phyloP scores from a whole-genome alignment of 1,140 invertebrate species.

The Bombyx mori region ASM3026992v2 NC_085130.1:3226001-3226500 shows the following conservation, averaged over 20 bases:
- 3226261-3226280: conserved; percentile 44
- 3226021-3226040: conserved; percentile 58
- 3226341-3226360: conserved; percentile 55
- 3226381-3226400: conserved; percentile 59
- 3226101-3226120: conserved; percentile 44
- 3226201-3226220: conserved; percentile 33
- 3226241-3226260: conserved; percentile 43
- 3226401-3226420: conserved; percentile 63
- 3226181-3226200: conserved; percentile 24
- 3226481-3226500: too few species aligned
- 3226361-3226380: conserved; percentile 54
- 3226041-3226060: conserved; percentile 58
- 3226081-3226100: conserved; percentile 54
- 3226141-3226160: conserved; percentile 40
- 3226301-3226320: conserved; percentile 50
- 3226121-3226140: conserved; percentile 37
- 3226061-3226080: conserved; percentile 63
- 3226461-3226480: too few species aligned
- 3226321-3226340: conserved; percentile 48
- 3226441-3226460: too few species aligned
- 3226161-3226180: conserved; percentile 43
- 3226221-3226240: conserved; percentile 45
- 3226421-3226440: not conserved
- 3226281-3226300: conserved; percentile 36
- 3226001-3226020: conserved; percentile 7